Evolutionary conservation across 2,888 invertebrate species (phyloP).

Genomic region (Euphydryas editha): DNA sequence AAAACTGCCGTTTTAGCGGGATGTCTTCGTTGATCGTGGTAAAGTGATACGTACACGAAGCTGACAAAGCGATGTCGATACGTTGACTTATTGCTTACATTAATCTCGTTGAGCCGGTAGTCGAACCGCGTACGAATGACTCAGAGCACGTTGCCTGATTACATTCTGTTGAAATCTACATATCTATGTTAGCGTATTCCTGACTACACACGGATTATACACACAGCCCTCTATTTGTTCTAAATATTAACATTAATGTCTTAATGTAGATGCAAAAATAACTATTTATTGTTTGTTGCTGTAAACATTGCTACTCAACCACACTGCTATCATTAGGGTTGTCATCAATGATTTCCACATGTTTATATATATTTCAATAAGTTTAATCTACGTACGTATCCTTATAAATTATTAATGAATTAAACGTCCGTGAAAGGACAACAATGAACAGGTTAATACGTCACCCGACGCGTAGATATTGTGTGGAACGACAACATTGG

Average conservation of each 20-base stretch:
- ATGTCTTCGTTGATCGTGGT: constrained; percentile 22
- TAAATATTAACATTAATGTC: constrained; percentile 32
- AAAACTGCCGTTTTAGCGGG: constrained; percentile 30
- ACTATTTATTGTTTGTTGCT: constrained; percentile 11
- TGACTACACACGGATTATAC: constrained; percentile 20
- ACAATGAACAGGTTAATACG: constrained; percentile 59
- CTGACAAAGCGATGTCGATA: constrained; percentile 67
- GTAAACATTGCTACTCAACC: neutral
- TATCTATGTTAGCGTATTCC: constrained; percentile 23
- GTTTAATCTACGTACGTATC: constrained; percentile 1
- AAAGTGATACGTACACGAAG: constrained; percentile 49
- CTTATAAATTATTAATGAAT: constrained; percentile 8
- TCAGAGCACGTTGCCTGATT: constrained; percentile 70
- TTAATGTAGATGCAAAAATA: constrained; percentile 29
- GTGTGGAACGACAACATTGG: constrained; percentile 16
- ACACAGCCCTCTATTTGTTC: constrained; percentile 23
- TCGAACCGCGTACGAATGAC: constrained; percentile 67
- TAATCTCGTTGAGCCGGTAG: constrained; percentile 62
- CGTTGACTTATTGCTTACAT: constrained; percentile 78
- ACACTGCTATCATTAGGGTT: constrained; percentile 5
- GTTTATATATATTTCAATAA: neutral
- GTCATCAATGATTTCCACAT: neutral
- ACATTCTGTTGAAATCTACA: constrained; percentile 42
- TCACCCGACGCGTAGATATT: constrained; percentile 33
- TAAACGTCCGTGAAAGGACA: constrained; percentile 47